A percentile compares a stretch with the other conserved stretches of the same genome.
Conservation (phyloP, 2,888 invertebrate species). For the Lypha dubia region DNA sequence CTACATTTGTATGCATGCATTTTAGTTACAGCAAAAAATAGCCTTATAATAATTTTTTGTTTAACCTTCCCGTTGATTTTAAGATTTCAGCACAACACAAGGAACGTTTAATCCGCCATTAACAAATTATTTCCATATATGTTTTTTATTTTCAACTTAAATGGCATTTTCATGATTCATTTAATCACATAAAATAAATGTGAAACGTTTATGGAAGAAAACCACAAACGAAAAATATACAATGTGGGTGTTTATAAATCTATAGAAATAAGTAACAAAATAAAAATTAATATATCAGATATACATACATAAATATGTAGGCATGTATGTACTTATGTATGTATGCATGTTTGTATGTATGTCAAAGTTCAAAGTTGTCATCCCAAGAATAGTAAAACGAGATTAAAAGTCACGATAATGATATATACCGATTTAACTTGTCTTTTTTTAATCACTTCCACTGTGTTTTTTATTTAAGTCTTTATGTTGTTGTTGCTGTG, state of each 20-base stretch:
- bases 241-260: conserved; percentile 59
- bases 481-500: conserved; percentile 1
- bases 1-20: background rate
- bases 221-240: conserved; percentile 6
- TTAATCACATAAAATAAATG: conserved; percentile 35
- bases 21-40: background rate
- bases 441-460: conserved; percentile 54
- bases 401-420: conserved; percentile 76
- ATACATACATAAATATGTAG: conserved; percentile 19
- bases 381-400: conserved; percentile 71
- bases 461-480: conserved; percentile 54
- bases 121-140: conserved; percentile 38
- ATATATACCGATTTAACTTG: conserved; percentile 73
- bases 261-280: conserved; percentile 35
- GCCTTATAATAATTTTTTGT: conserved; percentile 13
- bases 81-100: background rate
- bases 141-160: conserved; percentile 22
- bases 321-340: conserved; percentile 6
- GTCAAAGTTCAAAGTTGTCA: conserved; percentile 67
- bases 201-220: conserved; percentile 25
- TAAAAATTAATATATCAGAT: conserved; percentile 52
- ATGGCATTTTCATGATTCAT: conserved; percentile 58
- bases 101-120: background rate
- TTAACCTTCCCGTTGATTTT: background rate
- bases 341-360: conserved; percentile 27